Evolutionary conservation across 2,113 vertebrate genomes (phyloP), one percentile per base, ranked within the genome.

Genomic region (Prinia subflava): DNA sequence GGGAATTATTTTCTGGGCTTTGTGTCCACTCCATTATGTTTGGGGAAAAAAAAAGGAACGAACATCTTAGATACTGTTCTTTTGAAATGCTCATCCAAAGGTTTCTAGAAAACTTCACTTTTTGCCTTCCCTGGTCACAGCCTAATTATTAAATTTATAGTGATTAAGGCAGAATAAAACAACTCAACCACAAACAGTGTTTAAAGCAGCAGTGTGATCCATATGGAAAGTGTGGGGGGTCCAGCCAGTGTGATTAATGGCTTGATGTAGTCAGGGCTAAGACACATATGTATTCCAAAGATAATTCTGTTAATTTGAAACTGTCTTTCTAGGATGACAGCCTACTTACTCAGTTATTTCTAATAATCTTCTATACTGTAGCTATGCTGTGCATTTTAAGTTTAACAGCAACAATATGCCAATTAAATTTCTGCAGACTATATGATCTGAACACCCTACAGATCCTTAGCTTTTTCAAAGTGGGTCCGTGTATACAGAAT

Each of bases 391-490:
- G 83, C 86, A 70, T 93, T 95, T 95, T 88, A 80, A 83, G 64
- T 93, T 95, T 89, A 92, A 94, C 60, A 95, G 76, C 93, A 93
- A 94, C 90, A 83, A 90, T 90, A 78, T 95, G 94, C 95, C 88
- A 96, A 96, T 97, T 96, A 96, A 96, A 90, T 96, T 96, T 95
- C 92, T 84, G 57, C 83, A 96, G 80, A 64, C 86, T 93, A 41
- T 95, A 71, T 93, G 90, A 94, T 96, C 86, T 92, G 86, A 96
- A 95, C 92, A 95, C 77, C 83, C 86, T 94, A 94, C 93, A 89
- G 69, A 95, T 90, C 73, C 93, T 90, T 87, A 90, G 56, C 83
- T 96, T 90, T 96, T 95, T 96, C 95, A 96, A 94, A 96, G 92
- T 92, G 89, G 92, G 94, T 69, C 96, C 49, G 0, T 95, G 96